These are phyloP conservation scores for Tetrax tetrax DNA, from an alignment of 2,113 vertebrate genomes.

Conservation along the genomic window DNA sequence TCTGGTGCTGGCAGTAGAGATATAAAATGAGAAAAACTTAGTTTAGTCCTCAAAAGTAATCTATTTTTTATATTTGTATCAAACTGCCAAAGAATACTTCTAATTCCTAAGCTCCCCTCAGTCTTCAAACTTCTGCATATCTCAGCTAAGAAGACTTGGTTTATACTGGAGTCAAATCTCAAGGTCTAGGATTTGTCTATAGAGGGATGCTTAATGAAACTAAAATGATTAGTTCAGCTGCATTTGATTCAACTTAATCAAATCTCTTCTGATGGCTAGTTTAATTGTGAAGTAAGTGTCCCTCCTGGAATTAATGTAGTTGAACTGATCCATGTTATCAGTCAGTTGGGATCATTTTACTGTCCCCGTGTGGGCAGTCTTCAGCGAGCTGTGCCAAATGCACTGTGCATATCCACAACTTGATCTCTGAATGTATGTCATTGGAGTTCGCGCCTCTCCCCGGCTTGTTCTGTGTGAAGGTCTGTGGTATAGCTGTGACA, in stretches of 20 bases:
- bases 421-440: slow-evolving; percentile 70
- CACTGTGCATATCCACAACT: slow-evolving; percentile 64
- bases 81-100: slow-evolving; percentile 60
- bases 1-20: slow-evolving; percentile 18
- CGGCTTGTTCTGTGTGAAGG: slow-evolving; percentile 23
- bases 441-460: slow-evolving; percentile 23
- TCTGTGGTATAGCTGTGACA: slow-evolving; percentile 60
- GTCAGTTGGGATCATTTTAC: slow-evolving; percentile 28
- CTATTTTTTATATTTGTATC: slow-evolving; percentile 43
- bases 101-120: slow-evolving; percentile 14
- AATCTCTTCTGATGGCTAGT: slow-evolving; percentile 6
- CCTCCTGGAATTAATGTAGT: slow-evolving; percentile 22
- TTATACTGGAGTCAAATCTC: slow-evolving; percentile 19
- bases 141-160: neutral
- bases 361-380: slow-evolving; percentile 27
- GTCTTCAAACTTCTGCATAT: slow-evolving; percentile 30
- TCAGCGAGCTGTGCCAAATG: slow-evolving; percentile 76
- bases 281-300: slow-evolving; percentile 33
- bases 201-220: slow-evolving; percentile 18
- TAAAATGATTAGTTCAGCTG: slow-evolving; percentile 55
- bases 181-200: neutral
- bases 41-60: neutral
- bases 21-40: neutral
- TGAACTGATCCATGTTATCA: neutral
- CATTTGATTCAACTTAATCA: slow-evolving; percentile 22